phyloP scores from a whole-genome alignment of 2,113 vertebrate species.

The Periophthalmodon schlosseri region DNA sequence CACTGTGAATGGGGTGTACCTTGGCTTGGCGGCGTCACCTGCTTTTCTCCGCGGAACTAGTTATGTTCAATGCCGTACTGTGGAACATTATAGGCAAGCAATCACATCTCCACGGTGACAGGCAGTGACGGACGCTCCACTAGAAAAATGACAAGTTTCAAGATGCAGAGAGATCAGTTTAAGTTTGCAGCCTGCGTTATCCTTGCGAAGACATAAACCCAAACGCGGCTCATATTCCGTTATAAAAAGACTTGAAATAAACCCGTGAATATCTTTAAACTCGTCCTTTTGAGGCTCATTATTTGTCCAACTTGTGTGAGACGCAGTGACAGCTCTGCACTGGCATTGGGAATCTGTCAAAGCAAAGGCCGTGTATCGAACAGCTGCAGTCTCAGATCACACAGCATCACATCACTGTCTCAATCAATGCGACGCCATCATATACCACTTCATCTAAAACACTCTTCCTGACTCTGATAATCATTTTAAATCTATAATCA shows the following conservation, averaged over 20 bases:
- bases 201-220: neutral
- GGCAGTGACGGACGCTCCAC: too few species aligned
- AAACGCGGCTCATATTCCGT: neutral
- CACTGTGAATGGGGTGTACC: too few species aligned
- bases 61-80: too few species aligned
- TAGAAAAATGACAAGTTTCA: too few species aligned
- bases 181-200: neutral
- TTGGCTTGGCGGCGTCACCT: too few species aligned
- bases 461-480: conserved; percentile 24
- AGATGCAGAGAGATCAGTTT: too few species aligned
- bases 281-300: neutral
- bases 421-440: conserved; percentile 33
- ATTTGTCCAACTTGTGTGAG: conserved; percentile 3
- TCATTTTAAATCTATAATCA: conserved; percentile 2
- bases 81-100: too few species aligned
- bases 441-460: conserved; percentile 41
- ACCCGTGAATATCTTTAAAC: neutral
- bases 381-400: conserved; percentile 14
- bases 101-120: too few species aligned
- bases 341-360: conserved; percentile 49
- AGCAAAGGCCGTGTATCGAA: conserved; percentile 27
- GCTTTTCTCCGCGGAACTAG: too few species aligned
- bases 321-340: conserved; percentile 22
- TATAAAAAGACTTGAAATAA: neutral
- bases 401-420: conserved; percentile 30